These are phyloP conservation scores for Sarotherodon lohbergeri DNA, from an alignment of 2,113 vertebrate genomes.

Conservation along the genomic window DNA sequence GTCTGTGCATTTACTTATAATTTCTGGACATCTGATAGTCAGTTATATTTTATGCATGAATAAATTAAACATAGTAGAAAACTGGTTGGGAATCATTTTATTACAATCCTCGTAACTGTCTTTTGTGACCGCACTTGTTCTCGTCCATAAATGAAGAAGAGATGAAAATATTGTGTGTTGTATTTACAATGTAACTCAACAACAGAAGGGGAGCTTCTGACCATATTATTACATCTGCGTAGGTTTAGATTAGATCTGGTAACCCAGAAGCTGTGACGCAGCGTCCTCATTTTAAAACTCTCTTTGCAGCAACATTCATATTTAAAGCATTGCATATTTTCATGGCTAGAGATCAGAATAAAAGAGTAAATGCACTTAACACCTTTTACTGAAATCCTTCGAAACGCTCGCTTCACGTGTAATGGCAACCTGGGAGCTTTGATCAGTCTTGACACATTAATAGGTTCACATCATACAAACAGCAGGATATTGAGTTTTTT, in stretches of 20 bases:
- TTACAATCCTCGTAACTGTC: background rate
- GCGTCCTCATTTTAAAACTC: background rate
- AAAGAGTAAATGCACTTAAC: background rate
- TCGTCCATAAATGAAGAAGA: background rate
- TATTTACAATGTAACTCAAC: background rate
- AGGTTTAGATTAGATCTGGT: background rate
- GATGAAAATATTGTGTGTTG: background rate
- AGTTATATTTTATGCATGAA: background rate
- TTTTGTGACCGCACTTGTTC: background rate
- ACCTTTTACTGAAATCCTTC: background rate
- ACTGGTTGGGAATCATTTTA: background rate
- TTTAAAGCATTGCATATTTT: background rate
- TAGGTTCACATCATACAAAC: background rate
- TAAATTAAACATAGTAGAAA: background rate
- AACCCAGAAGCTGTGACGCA: background rate
- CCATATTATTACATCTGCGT: background rate
- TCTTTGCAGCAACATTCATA: background rate
- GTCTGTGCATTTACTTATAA: background rate
- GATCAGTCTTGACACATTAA: background rate
- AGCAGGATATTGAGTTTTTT: background rate
- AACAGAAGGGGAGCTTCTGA: background rate
- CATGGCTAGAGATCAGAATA: background rate
- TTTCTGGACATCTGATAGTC: background rate
- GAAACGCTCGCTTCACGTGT: rapidly evolving
- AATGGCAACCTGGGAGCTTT: background rate